Conservation (phyloP, 2,888 invertebrate genomes). For the Dolomedes plantarius region DNA sequence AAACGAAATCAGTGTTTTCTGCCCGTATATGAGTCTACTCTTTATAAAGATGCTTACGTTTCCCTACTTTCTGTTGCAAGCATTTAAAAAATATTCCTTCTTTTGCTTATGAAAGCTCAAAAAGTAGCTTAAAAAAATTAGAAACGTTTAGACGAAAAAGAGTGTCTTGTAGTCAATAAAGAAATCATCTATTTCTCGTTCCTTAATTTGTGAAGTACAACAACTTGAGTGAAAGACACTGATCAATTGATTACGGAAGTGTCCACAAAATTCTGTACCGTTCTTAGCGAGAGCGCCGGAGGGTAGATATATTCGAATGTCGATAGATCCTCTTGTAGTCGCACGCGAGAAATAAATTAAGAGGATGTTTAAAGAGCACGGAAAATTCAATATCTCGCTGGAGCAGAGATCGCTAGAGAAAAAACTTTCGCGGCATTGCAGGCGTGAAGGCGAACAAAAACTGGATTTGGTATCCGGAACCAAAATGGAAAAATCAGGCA, state of each 20-base stretch:
- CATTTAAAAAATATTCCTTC: too few relatives aligned
- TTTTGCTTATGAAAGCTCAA: too few relatives aligned
- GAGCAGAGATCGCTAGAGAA: background rate
- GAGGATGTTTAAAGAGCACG: conserved; percentile 26
- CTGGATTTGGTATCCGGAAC: conserved; percentile 23
- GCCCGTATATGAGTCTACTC: too few relatives aligned
- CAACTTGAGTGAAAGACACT: conserved; percentile 7
- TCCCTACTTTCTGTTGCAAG: too few relatives aligned
- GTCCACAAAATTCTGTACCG: conserved; percentile 2
- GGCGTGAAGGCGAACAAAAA: background rate
- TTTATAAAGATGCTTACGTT: too few relatives aligned
- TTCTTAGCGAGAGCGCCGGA: background rate
- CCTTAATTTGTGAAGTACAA: conserved; percentile 14
- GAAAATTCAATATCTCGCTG: conserved; percentile 24
- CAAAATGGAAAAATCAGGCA: conserved; percentile 37
- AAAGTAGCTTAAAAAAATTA: background rate
- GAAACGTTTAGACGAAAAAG: background rate
- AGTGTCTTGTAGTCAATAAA: background rate
- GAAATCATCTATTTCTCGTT: conserved; percentile 7
- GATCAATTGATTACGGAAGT: conserved; percentile 7
- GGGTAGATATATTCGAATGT: background rate
- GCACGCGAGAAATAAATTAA: conserved; percentile 32
- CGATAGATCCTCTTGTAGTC: background rate
- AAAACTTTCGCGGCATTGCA: background rate
- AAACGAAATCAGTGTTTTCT: too few relatives aligned